Base-by-base conservation (phyloP, 2,797 vertebrate species). In the Dicrostonyx torquatus region DNA sequence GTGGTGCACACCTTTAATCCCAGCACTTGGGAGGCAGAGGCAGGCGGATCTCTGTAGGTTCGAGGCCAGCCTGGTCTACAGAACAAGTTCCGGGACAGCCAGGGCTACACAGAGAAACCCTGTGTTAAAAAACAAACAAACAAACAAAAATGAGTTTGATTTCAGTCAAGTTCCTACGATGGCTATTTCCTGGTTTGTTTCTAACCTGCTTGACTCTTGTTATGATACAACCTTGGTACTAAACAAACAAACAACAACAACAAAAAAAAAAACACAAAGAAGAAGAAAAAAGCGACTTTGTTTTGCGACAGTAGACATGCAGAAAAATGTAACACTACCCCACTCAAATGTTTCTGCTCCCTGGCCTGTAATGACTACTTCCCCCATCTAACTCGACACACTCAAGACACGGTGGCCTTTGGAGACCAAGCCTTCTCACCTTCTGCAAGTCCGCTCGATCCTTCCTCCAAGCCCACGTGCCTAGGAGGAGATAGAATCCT, bases 401-500 rank as follows among this genome's bases (percentile, higher is more conserved):
- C 45, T 79, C 34, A 79, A 92, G 77, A 45, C 37, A 60, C 4
- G 1, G 11, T n/a, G 40, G 62, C 29, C 66, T 83, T 40, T 66
- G 14, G 31, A 55, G 14, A 18, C 86, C 58, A 87, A 15, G 4
- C 29, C 31, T 76, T 45, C 37, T 98, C 92, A 99, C 99, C 99
- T 98, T 99, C 72, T 97, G 97, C 24, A 43, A 78, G 1, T 99
- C 98, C 62, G 97, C 98, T 89, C 97, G 98, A 97, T 99, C 99
- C 79, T 98, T 98, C 31, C 98, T 98, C 97, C 98, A 98, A 45
- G 99, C 99, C 99, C 99, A 99, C 68, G 98, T 13, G 70, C 98
- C 95, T 4, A 98, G 98, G 76, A 98, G 29, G 29, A 99, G 70
- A 91, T 98, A 99, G 83, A 99, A 97, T 73, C 98, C 98, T 0